A percentile compares a stretch with the other conserved stretches of the same genome.
These are phyloP conservation scores for Zosterops hypoxanthus DNA, from an alignment of 2,113 vertebrate genomes.

Conservation along the genomic window DNA sequence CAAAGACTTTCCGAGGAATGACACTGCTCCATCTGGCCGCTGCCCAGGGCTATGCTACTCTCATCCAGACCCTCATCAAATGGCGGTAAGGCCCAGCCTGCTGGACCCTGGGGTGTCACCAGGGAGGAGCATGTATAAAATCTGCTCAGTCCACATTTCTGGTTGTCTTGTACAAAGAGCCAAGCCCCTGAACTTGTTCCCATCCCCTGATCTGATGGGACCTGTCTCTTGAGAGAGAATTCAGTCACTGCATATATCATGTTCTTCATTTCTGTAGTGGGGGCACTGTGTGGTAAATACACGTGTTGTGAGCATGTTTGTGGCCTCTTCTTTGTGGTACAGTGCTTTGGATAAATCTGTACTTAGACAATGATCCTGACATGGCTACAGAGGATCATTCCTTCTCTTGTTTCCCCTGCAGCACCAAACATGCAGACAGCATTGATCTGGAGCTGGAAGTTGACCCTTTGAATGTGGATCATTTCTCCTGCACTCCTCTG, in stretches of 20 bases:
- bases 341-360: not conserved
- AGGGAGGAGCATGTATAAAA: not conserved
- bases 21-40: conserved; percentile 95
- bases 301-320: fast-evolving
- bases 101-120: not conserved
- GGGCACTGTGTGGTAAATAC: not conserved
- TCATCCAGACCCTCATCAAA: conserved; percentile 99
- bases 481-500: conserved; percentile 98
- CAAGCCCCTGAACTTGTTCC: not conserved
- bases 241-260: not conserved
- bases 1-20: conserved; percentile 98
- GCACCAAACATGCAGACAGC: conserved; percentile 95
- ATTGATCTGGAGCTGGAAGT: conserved; percentile 97
- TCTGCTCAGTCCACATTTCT: not conserved
- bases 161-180: not conserved
- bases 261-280: not conserved
- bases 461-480: conserved; percentile 97
- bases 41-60: conserved; percentile 96
- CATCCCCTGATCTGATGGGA: not conserved
- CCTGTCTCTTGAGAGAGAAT: not conserved
- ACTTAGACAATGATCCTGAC: not conserved
- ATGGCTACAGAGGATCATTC: not conserved
- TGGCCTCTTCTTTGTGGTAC: not conserved
- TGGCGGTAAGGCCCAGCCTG: conserved; percentile 86
- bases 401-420: conserved; percentile 47